Base-by-base conservation (phyloP, 2,888 invertebrate genomes). In the Cecidostiba fungosa region DNA sequence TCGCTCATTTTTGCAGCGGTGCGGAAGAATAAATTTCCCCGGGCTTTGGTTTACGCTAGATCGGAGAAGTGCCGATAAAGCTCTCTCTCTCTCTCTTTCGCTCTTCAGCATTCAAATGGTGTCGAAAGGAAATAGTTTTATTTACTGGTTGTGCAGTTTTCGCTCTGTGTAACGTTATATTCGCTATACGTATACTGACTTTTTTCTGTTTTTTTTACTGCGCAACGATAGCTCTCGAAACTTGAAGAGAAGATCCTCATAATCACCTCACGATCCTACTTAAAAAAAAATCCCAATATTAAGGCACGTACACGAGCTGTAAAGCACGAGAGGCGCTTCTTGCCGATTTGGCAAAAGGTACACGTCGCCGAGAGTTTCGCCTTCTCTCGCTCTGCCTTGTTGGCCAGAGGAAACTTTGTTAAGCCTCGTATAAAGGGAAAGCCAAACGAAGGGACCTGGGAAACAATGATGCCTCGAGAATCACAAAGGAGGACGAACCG, bases 321-420 rank as follows among this genome's bases (percentile, higher is more conserved):
- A n/a, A 59, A 69, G 77, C 4, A 26, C 6, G 36, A 26, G 19
- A 72, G 43, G 66, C 66, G 80, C 78, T 87, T 70, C 84, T 85
- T 54, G 82, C 70, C 82, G 86, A 87, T 87, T 87, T 87, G 85
- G 86, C 83, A 87, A 86, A 87, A 87, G 84, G 77, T 81, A 86
- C 87, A 87, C 87, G 87, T 87, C 84, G 82, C 79, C 36, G 73
- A 59, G 77, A 87, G 83, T 85, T 85, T 84, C 80, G 80, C 77
- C 77, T 39, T 59, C 59, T 23, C 43, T 47, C 50, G 6, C 59
- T 29, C 43, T n/a, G n/a, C n/a, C n/a, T n/a, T n/a, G n/a, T n/a
- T n/a, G 54, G 54, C 54, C 32, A 14, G 73, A 77, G 83, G 74
- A 87, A 87, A 87, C 87, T 87, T 87, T 86, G 86, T 87, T 84